phyloP scores from a whole-genome alignment of 2,888 invertebrate genomes.

The Hetaerina titia region DNA sequence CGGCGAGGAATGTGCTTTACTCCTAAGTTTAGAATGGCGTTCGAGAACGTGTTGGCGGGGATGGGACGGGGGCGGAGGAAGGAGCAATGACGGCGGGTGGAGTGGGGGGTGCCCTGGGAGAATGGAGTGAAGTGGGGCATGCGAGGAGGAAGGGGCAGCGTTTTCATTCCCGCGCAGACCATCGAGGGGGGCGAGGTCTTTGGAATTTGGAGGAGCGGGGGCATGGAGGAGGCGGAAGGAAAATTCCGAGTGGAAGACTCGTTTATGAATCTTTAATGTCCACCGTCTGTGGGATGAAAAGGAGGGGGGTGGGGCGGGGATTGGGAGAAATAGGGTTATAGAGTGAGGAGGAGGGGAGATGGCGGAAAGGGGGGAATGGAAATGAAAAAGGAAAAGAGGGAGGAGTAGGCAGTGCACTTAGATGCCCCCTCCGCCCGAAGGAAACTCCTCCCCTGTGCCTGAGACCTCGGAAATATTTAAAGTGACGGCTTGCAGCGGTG shows the following conservation, averaged over 20 bases:
- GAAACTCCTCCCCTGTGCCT: background rate
- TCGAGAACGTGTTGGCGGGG: background rate
- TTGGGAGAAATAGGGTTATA: background rate
- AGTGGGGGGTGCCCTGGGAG: background rate
- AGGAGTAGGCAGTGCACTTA: constrained; percentile 40
- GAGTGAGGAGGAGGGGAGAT: background rate
- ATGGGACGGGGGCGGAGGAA: background rate
- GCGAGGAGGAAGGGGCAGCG: background rate
- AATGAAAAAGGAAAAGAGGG: background rate
- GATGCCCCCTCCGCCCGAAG: background rate
- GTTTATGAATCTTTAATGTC: constrained; percentile 63
- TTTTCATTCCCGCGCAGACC: constrained; percentile 8
- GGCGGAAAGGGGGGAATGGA: background rate
- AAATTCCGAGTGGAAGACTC: constrained; percentile 39
- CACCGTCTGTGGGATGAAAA: background rate
- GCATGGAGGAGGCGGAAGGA: background rate
- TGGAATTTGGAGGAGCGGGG: background rate
- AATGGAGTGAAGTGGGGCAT: background rate
- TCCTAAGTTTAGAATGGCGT: background rate
- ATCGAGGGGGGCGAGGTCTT: background rate
- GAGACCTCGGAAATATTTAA: constrained; percentile 54
- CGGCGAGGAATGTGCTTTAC: background rate
- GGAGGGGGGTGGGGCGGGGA: background rate
- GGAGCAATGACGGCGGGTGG: background rate
- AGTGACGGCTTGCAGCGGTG: constrained; percentile 56